These are phyloP conservation scores for Zootermopsis nevadensis DNA, from an alignment of 2,888 invertebrate species.

Conservation along the genomic window DNA sequence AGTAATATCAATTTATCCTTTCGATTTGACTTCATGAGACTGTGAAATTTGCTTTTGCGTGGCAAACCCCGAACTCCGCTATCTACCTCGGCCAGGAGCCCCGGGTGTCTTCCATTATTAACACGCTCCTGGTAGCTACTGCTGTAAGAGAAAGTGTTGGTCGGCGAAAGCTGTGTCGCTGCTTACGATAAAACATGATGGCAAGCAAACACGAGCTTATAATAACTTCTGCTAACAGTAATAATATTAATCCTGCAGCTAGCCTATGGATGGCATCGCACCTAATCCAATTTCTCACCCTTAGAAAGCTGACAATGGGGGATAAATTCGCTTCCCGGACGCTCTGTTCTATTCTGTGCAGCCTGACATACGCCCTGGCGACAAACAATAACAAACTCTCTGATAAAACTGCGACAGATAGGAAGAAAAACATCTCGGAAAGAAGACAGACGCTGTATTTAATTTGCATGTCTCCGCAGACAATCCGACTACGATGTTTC, in stretches of 20 bases:
- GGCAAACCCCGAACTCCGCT: not conserved
- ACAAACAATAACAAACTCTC: not conserved
- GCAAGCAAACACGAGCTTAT: not conserved
- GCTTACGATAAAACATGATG: not conserved
- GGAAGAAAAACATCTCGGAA: too few relatives aligned
- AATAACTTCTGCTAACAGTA: slow-evolving; percentile 2
- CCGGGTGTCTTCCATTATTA: not conserved
- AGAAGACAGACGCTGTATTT: too few relatives aligned
- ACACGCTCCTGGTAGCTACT: not conserved
- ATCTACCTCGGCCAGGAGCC: slow-evolving; percentile 1
- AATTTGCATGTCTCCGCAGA: too few relatives aligned
- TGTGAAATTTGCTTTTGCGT: not conserved
- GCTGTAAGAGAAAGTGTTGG: not conserved
- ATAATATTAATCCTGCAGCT: not conserved
- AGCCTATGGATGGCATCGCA: not conserved
- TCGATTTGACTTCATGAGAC: not conserved
- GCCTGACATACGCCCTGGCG: not conserved
- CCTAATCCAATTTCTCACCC: not conserved
- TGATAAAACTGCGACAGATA: too few relatives aligned
- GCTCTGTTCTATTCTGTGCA: not conserved
- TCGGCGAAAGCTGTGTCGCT: not conserved
- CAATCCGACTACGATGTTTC: too few relatives aligned
- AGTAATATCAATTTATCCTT: not conserved
- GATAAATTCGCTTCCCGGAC: not conserved
- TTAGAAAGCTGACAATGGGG: not conserved